Evolutionary conservation across 1,140 invertebrate species (phyloP).

Genomic region (Eurytemora carolleeae): DNA sequence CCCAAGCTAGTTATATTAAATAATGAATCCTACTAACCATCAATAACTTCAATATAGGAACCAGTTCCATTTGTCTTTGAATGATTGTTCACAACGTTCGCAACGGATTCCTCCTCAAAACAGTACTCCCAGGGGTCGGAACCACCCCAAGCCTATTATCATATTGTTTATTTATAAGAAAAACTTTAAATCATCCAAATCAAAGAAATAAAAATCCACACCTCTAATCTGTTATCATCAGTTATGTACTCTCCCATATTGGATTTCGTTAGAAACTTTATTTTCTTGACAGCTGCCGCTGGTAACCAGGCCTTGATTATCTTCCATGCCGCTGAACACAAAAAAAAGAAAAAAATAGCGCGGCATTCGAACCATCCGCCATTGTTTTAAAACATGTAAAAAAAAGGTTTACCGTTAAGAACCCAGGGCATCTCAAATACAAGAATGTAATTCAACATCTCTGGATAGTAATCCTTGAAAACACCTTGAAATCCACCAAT

Average conservation of each 20-base stretch:
- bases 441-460: constrained; percentile 69
- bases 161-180: background rate
- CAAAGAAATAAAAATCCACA: background rate
- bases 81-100: background rate
- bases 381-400: constrained; percentile 5
- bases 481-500: constrained; percentile 27
- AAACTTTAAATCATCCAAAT: background rate
- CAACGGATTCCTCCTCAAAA: background rate
- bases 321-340: constrained; percentile 60
- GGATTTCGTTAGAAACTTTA: constrained; percentile 64
- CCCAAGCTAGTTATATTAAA: background rate
- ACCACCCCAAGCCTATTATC: background rate
- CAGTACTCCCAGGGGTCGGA: background rate
- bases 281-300: constrained; percentile 64
- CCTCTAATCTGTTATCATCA: constrained; percentile 27
- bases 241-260: constrained; percentile 53
- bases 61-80: background rate
- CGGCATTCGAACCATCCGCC: too few species aligned
- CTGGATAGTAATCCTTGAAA: constrained; percentile 76
- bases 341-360: constrained; percentile 17
- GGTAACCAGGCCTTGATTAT: constrained; percentile 73
- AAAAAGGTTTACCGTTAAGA: constrained; percentile 43
- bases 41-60: background rate
- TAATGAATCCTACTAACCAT: too few species aligned
- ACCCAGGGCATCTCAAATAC: constrained; percentile 90